Evolutionary conservation across 1,140 invertebrate species (phyloP).

Genomic region (Pararge aegeria): DNA sequence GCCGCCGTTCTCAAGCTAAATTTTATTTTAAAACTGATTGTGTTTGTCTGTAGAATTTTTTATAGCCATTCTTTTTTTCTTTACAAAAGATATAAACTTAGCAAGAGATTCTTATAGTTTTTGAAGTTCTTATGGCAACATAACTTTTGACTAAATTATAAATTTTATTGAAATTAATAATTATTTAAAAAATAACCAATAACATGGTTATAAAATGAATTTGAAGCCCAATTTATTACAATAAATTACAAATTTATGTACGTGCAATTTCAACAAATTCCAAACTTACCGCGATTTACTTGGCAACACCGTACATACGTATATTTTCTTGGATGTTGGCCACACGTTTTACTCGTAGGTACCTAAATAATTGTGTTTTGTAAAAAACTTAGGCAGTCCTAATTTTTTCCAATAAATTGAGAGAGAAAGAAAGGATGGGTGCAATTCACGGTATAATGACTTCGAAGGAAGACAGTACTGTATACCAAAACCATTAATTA

Average conservation of each 20-base stretch:
- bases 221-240: not conserved
- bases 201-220: not conserved
- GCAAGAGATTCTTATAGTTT: no score
- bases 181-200: not conserved
- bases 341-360: slow-evolving; percentile 19
- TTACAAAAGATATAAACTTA: no score
- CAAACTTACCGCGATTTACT: not conserved
- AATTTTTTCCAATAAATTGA: not conserved
- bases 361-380: slow-evolving; percentile 6
- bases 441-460: no score
- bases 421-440: no score
- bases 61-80: no score
- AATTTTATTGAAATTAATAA: not conserved
- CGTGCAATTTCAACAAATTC: not conserved
- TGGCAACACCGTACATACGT: slow-evolving; percentile 13
- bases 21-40: no score
- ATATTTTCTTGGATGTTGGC: slow-evolving; percentile 23
- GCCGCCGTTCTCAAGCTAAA: no score
- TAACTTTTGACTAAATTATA: no score
- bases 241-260: not conserved
- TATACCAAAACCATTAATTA: no score
- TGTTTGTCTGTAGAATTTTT: no score
- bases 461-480: no score
- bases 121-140: no score
- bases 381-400: not conserved